Percentiles rank a stretch among this genome's conserved stretches.
These are phyloP conservation scores for Stenichneumon culpator DNA, from an alignment of 2,888 invertebrate genomes.

Conservation along the genomic window DNA sequence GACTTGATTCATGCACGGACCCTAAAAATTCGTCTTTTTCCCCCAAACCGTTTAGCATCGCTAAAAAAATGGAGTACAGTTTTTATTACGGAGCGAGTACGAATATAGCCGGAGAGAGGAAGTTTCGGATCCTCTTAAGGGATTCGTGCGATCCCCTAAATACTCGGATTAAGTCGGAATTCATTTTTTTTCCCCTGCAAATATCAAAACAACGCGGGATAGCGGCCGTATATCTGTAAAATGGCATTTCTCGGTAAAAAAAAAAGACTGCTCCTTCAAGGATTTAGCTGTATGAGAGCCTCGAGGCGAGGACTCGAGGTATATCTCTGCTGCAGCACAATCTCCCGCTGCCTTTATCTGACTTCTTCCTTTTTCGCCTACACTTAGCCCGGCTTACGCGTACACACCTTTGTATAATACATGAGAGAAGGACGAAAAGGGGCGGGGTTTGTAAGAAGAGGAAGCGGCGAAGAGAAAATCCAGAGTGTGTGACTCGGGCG, in stretches of 20 bases:
- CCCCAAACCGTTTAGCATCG: no score
- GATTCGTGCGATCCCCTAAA: neutral
- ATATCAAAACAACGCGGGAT: constrained; percentile 6
- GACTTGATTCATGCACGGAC: no score
- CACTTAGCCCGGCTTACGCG: constrained; percentile 54
- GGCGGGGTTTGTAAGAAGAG: neutral
- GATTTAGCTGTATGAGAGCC: constrained; percentile 33
- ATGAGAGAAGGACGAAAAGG: constrained; percentile 51
- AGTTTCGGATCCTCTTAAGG: neutral
- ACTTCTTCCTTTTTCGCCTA: constrained; percentile 48
- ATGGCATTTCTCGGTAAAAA: constrained; percentile 15
- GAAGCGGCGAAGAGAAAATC: constrained; percentile 27
- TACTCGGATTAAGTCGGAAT: neutral
- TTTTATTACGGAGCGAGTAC: neutral
- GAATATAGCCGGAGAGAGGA: neutral
- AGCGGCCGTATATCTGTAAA: neutral
- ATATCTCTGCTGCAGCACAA: neutral
- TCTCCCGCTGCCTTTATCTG: neutral
- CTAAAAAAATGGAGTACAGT: neutral
- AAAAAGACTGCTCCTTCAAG: constrained; percentile 26
- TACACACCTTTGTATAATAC: constrained; percentile 63
- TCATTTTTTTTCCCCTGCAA: neutral
- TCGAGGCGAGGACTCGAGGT: constrained; percentile 2
- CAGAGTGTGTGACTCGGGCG: constrained; percentile 55
- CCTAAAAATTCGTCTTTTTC: no score